phyloP scores from a whole-genome alignment of 2,797 vertebrate species.

The Glyptemys insculpta region DNA sequence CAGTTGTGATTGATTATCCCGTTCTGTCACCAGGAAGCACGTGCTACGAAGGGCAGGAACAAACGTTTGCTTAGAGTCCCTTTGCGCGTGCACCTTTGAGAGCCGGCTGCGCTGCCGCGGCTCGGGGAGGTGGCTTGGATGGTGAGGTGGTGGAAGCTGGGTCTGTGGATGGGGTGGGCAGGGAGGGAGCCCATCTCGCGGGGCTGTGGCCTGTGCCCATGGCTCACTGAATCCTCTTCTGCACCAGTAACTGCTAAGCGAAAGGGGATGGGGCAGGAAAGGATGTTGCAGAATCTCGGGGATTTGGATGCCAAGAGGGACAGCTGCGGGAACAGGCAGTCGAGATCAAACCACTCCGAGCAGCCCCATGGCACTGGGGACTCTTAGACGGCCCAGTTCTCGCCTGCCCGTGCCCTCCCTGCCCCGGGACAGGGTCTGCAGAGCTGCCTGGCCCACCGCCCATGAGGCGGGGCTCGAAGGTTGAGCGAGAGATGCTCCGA shows the following conservation, averaged over 20 bases:
- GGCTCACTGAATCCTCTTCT: background rate
- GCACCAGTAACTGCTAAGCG: background rate
- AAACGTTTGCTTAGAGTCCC: background rate
- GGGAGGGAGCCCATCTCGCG: too few relatives aligned
- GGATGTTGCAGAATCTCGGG: background rate
- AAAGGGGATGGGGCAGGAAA: background rate
- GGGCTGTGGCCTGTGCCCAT: background rate
- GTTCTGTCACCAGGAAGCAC: background rate
- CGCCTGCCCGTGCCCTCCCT: background rate
- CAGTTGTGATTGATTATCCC: background rate
- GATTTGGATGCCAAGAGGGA: background rate
- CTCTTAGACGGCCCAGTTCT: background rate
- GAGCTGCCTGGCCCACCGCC: background rate
- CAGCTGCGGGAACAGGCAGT: background rate
- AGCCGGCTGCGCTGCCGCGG: background rate
- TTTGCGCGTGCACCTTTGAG: background rate
- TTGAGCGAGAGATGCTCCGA: background rate
- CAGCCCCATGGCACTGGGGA: background rate
- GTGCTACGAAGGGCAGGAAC: background rate
- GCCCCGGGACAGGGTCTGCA: background rate
- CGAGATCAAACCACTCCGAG: background rate
- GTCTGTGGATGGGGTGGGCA: background rate
- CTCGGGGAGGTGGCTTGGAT: background rate
- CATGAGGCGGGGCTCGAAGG: accelerated
- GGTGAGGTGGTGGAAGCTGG: background rate